Evolutionary conservation across 2,113 vertebrate genomes (phyloP), one percentile per base, ranked within the genome.

Genomic region (Cettia cetti): DNA sequence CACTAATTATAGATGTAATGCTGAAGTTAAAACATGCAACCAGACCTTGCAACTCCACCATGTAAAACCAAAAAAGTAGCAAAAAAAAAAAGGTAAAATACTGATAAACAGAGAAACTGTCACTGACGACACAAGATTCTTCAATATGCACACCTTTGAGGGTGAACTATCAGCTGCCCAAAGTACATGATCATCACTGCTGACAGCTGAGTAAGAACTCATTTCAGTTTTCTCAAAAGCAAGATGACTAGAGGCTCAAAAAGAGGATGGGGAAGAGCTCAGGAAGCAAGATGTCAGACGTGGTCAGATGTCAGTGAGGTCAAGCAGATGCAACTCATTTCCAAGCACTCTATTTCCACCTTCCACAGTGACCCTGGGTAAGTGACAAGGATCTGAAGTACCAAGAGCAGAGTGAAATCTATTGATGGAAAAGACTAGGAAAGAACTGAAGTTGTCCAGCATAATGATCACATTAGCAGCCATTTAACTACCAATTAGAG

Each of bases 1-100:
- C n/a, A 66, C 27, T 40, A 30, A 83, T 66, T 83, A 63, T 5
- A 59, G 19, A 74, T 33, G 7, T 50, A 30, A 26, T 33, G 33
- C 26, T 45, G 71, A 83, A 84, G 13, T 35, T 70, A 35, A 68
- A 93, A 71, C 1, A 7, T 40, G 6, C 10, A 56, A 80, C 8
- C 37, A 68, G 7, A 69, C 10, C 4, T 49, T 7, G 21, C 31
- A 68, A 60, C 13, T 56, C 31, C 1, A 3, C 4, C 2, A 0
- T 14, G 24, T 49, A 86, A 74, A 91, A 83, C 5, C 2, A 22
- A 12, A 5, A 27, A 54, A 65, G 9, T n/a, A n/a, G n/a, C n/a
- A n/a, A n/a, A n/a, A 50, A 22, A 52, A 44, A 12, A 35, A 61
- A n/a, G 8, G 15, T 20, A 42, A 82, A 53, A 50, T 33, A 59